These are phyloP conservation scores for Calameuta filiformis DNA, from an alignment of 2,888 invertebrate genomes.

Conservation along the genomic window DNA sequence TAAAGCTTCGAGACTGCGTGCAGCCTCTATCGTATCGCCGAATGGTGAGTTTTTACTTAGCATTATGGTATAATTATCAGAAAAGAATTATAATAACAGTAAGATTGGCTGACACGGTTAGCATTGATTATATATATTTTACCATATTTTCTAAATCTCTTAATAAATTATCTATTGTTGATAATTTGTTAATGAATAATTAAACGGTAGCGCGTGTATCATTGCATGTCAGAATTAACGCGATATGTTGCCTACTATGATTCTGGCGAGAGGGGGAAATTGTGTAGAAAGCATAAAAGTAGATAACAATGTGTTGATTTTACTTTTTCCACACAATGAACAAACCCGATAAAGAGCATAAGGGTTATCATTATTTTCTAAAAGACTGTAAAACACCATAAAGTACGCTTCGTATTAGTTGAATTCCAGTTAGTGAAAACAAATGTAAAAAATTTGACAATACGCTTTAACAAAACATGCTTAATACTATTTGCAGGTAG, in stretches of 20 bases:
- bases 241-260: neutral
- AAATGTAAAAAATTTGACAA: neutral
- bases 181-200: neutral
- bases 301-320: neutral
- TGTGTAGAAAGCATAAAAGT: neutral
- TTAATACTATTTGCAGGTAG: neutral
- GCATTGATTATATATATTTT: neutral
- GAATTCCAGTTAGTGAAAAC: neutral
- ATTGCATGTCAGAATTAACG: neutral
- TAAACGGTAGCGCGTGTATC: neutral
- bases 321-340: neutral
- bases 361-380: neutral
- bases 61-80: neutral
- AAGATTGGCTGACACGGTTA: neutral
- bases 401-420: neutral
- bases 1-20: constrained; percentile 52
- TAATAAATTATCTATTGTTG: constrained; percentile 8
- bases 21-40: constrained; percentile 50
- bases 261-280: neutral
- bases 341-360: neutral
- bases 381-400: neutral
- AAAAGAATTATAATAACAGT: neutral
- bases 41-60: constrained; percentile 56
- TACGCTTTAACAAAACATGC: neutral
- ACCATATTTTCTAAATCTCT: neutral